A percentile compares a stretch with the other conserved stretches of the same genome.
These are phyloP conservation scores for Plagodis dolabraria DNA, from an alignment of 2,888 invertebrate genomes.

Conservation along the genomic window DNA sequence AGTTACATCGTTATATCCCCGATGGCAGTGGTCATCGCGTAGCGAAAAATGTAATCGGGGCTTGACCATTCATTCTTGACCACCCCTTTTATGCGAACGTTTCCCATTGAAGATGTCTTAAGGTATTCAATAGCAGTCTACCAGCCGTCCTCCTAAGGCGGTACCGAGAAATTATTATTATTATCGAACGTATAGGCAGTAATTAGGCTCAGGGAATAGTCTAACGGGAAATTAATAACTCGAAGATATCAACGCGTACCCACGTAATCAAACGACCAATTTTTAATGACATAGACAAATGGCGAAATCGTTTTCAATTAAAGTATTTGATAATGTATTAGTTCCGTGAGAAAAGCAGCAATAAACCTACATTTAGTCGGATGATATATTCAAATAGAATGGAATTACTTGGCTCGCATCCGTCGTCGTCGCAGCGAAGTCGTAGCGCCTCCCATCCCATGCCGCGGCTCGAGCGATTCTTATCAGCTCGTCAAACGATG, in stretches of 20 bases:
- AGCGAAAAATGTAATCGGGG: conserved; percentile 71
- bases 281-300: conserved; percentile 71
- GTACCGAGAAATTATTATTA: conserved; percentile 37
- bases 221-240: conserved; percentile 57
- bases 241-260: conserved; percentile 55
- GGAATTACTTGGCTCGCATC: conserved; percentile 75
- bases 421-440: conserved; percentile 65
- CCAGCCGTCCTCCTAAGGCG: conserved; percentile 53
- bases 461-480: conserved; percentile 67
- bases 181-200: conserved; percentile 38
- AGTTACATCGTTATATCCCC: conserved; percentile 72
- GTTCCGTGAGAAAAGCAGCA: conserved; percentile 84
- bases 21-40: conserved; percentile 66
- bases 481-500: conserved; percentile 78
- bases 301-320: conserved; percentile 80
- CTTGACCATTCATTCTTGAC: conserved; percentile 76
- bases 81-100: conserved; percentile 68
- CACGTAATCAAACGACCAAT: conserved; percentile 60
- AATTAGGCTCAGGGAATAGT: conserved; percentile 56
- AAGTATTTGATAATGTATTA: conserved; percentile 79
- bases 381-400: conserved; percentile 83
- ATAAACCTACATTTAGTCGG: conserved; percentile 82
- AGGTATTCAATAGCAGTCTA: conserved; percentile 58
- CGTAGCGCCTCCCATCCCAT: conserved; percentile 44
- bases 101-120: conserved; percentile 61